Evolutionary conservation across 2,113 vertebrate species (phyloP), one percentile per base, ranked within the genome.

Genomic region (Tautogolabrus adspersus): DNA sequence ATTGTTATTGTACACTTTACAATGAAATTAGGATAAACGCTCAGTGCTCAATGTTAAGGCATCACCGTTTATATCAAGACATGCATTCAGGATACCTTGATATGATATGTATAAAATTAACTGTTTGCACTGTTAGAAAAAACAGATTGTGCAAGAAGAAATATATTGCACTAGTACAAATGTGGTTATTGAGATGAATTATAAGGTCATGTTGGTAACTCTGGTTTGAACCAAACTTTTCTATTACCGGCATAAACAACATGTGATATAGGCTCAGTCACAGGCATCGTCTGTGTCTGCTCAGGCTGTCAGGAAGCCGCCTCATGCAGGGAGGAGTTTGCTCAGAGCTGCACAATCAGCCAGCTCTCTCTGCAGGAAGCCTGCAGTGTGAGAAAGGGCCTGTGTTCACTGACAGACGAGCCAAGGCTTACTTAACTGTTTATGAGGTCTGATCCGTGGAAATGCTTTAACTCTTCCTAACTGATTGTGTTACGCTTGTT

Each of bases 361-460:
- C 72, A 30, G 79, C 10, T 75, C 72, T 37, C 57, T 59, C 77
- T 80, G 72, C 88, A 90, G 91, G 79, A 93, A 90, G 78, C 62
- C 44, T 13, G 75, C 73, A 65, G 66, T 81, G 89, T 93, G 88
- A 80, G 90, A 92, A 92, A 84, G 60, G 46, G 60, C 62, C 62
- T 62, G 26, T 38, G 38, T 47, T 46, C 63, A 67, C 77, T 66
- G 58, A 86, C 44, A 38, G 59, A 85, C 51, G 63, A 83, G 61
- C 58, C 51, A 34, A 23, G 10, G 37, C 67, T 84, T 23, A 61
- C 18, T 77, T 66, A 22, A 37, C 57, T 59, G 34, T 76, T 81
- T 21, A 59, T 66, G 61, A 80, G 55, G 49, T 22, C 40, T 57
- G 22, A 71, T 67, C 22, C 52, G 47, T 73, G 42, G n/a, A 83